Conservation (phyloP, 2,113 vertebrate genomes). For the Plectropomus leopardus region DNA sequence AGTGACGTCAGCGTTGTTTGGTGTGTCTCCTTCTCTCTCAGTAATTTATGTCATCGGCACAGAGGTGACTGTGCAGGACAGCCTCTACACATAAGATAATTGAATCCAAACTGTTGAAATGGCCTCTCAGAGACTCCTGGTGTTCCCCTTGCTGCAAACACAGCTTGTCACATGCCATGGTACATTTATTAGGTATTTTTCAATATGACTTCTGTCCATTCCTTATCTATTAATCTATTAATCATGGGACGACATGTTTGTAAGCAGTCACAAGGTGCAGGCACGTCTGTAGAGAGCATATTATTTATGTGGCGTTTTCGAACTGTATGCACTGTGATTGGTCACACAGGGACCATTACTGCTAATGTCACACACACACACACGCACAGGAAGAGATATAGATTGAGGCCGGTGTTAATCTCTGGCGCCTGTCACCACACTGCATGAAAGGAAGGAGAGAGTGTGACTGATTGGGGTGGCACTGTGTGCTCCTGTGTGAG, state of each 20-base stretch:
- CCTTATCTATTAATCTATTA: constrained; percentile 14
- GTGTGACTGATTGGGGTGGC: not conserved
- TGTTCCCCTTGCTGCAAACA: constrained; percentile 10
- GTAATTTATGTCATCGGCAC: constrained; percentile 34
- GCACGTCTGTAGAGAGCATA: not conserved
- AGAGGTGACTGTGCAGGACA: constrained; percentile 24
- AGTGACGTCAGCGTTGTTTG: constrained; percentile 28
- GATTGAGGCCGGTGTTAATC: constrained; percentile 42
- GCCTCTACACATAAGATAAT: constrained; percentile 24
- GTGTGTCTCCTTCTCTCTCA: constrained; percentile 5
- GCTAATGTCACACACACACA: constrained; percentile 21
- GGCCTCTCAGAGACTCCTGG: not conserved
- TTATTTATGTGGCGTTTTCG: constrained; percentile 24
- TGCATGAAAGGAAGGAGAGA: constrained; percentile 18
- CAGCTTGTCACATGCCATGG: not conserved
- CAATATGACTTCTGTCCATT: constrained; percentile 3
- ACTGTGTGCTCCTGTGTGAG: not conserved
- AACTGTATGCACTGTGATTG: constrained; percentile 17
- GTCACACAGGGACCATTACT: constrained; percentile 25
- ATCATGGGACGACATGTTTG: not conserved
- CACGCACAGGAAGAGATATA: constrained; percentile 24
- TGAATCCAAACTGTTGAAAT: constrained; percentile 31
- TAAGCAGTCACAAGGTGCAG: not conserved
- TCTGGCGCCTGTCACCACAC: not conserved
- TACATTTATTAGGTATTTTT: constrained; percentile 3